A percentile compares a stretch with the other conserved stretches of the same genome.
phyloP scores from a whole-genome alignment of 2,113 vertebrate species.

The Phaethon lepturus region DNA sequence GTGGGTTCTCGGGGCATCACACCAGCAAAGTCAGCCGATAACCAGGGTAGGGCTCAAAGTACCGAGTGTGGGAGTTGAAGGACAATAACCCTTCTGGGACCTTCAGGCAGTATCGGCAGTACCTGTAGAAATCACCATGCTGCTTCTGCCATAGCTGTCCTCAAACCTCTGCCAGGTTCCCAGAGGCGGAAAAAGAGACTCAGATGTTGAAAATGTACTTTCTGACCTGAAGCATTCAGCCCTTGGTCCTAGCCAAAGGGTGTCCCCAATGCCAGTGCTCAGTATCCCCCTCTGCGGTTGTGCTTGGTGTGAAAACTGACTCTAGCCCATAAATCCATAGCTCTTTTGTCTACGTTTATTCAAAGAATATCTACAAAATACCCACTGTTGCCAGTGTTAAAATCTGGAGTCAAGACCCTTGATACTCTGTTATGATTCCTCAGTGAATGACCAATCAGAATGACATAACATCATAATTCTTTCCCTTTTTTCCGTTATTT shows the following conservation, averaged over 20 bases:
- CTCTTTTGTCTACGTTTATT: background rate
- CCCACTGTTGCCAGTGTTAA: background rate
- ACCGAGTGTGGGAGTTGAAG: background rate
- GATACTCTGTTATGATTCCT: background rate
- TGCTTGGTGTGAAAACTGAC: background rate
- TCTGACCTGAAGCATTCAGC: background rate
- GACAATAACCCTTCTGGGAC: background rate
- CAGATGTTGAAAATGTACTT: background rate
- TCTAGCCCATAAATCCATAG: background rate
- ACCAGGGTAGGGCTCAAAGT: background rate
- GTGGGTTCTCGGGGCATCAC: fast-evolving
- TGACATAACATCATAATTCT: background rate
- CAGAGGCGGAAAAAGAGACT: background rate
- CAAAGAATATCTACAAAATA: background rate
- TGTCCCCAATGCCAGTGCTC: background rate
- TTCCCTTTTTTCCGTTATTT: background rate
- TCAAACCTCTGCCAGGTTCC: background rate
- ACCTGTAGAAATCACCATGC: background rate
- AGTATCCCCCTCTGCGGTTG: background rate
- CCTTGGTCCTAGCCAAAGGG: background rate
- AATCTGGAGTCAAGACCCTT: background rate
- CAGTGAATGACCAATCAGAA: background rate
- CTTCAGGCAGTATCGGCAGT: background rate
- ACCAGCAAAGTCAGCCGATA: background rate
- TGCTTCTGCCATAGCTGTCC: background rate